These are phyloP conservation scores for Lepus americanus DNA, from an alignment of 2,113 vertebrate species.

Conservation along the genomic window DNA sequence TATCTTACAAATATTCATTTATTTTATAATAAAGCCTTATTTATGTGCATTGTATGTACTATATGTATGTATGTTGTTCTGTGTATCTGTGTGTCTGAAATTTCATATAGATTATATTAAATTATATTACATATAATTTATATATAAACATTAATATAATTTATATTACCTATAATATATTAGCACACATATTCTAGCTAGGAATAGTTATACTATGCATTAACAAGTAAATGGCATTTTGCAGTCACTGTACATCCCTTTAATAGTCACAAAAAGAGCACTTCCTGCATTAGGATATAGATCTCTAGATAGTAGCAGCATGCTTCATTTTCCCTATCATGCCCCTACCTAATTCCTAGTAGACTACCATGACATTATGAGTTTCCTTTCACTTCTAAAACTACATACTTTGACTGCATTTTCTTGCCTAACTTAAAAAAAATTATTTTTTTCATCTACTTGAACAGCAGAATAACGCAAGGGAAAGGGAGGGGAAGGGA, in stretches of 20 bases:
- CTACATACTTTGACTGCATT: too few species aligned
- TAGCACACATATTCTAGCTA: background rate
- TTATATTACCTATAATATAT: background rate
- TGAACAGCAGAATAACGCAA: too few species aligned
- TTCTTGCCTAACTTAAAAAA: too few species aligned
- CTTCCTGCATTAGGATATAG: background rate
- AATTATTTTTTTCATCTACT: too few species aligned
- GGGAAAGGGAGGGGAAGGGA: too few species aligned
- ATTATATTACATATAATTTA: background rate
- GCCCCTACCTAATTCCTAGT: background rate
- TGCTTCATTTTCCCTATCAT: background rate
- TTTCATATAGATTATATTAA: background rate
- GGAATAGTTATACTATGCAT: background rate
- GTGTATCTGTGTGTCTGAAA: too few species aligned
- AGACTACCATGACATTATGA: background rate
- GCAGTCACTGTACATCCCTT: background rate
- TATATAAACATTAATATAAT: background rate
- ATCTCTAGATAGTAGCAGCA: background rate
- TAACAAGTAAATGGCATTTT: background rate
- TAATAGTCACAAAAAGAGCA: background rate
- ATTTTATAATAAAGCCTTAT: constrained; percentile 5
- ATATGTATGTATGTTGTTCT: too few species aligned
- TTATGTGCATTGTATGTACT: background rate
- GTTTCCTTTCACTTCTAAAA: constrained; percentile 35
- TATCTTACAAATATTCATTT: background rate